Evolutionary conservation across 2,888 invertebrate species (phyloP).

Genomic region (Drosophila tripunctata): DNA sequence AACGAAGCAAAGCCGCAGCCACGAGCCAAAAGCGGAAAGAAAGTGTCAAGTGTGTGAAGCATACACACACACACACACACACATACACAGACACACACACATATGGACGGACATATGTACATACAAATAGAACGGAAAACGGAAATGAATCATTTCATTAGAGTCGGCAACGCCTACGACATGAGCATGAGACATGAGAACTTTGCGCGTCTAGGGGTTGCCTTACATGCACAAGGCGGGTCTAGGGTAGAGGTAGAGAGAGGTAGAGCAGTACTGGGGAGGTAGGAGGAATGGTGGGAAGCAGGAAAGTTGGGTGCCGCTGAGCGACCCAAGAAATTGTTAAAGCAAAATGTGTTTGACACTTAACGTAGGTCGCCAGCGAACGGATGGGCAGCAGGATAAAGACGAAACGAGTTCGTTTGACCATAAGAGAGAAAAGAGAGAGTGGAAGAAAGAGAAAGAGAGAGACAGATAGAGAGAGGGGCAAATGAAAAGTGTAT

Average conservation of each 20-base stretch:
- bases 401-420: conserved; percentile 28
- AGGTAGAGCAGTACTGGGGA: neutral
- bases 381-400: conserved; percentile 14
- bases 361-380: conserved; percentile 74
- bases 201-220: conserved; percentile 34
- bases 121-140: conserved; percentile 69
- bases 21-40: conserved; percentile 63
- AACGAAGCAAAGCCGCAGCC: conserved; percentile 63
- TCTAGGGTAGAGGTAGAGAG: neutral
- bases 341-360: conserved; percentile 73
- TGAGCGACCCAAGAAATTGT: conserved; percentile 75
- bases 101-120: conserved; percentile 14
- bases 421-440: conserved; percentile 38
- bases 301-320: conserved; percentile 33
- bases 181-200: conserved; percentile 63
- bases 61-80: conserved; percentile 23
- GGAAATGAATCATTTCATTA: conserved; percentile 84
- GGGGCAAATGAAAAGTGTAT: no score
- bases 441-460: no score
- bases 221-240: neutral
- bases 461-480: no score
- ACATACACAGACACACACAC: conserved; percentile 4
- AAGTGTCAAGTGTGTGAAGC: conserved; percentile 75
- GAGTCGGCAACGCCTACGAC: conserved; percentile 79
- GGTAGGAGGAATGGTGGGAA: neutral